Percentiles rank a stretch among this genome's conserved stretches.
Conservation (phyloP, 2,113 vertebrate genomes). For the Cathartes aura region DNA sequence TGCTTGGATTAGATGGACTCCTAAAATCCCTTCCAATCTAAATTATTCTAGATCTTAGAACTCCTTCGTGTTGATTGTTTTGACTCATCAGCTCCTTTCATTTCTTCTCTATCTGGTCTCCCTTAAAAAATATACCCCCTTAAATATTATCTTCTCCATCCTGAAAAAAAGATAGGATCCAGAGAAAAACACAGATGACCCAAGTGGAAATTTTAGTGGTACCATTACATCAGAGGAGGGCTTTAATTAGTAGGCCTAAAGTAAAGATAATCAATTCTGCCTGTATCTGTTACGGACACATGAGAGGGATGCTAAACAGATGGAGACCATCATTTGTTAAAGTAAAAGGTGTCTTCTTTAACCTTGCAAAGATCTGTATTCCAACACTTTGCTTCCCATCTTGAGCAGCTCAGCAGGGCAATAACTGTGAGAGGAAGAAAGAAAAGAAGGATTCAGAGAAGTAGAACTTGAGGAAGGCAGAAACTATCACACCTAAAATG, state of each 20-base stretch:
- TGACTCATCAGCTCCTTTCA: neutral
- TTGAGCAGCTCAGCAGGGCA: neutral
- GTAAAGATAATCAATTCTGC: slow-evolving; percentile 72
- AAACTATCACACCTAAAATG: neutral
- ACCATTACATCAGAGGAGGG: slow-evolving; percentile 49
- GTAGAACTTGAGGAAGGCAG: neutral
- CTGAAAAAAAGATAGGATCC: neutral
- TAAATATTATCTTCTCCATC: neutral
- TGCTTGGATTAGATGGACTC: neutral
- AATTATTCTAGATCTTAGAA: neutral
- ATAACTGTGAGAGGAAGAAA: neutral
- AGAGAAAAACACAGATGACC: slow-evolving; percentile 37
- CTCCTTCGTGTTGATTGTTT: neutral
- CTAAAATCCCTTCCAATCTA: neutral
- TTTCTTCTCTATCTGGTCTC: neutral
- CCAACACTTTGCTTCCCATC: neutral
- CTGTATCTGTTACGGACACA: slow-evolving; percentile 69
- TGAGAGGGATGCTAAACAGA: slow-evolving; percentile 60
- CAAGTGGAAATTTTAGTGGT: slow-evolving; percentile 54
- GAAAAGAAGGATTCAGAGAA: neutral
- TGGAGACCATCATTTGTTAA: slow-evolving; percentile 36
- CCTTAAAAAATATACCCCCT: neutral
- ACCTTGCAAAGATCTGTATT: slow-evolving; percentile 51
- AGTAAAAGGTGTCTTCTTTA: slow-evolving; percentile 66
- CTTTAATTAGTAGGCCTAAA: slow-evolving; percentile 69